Conservation (phyloP, 2,113 vertebrate species). For the Archocentrus centrarchus region DNA sequence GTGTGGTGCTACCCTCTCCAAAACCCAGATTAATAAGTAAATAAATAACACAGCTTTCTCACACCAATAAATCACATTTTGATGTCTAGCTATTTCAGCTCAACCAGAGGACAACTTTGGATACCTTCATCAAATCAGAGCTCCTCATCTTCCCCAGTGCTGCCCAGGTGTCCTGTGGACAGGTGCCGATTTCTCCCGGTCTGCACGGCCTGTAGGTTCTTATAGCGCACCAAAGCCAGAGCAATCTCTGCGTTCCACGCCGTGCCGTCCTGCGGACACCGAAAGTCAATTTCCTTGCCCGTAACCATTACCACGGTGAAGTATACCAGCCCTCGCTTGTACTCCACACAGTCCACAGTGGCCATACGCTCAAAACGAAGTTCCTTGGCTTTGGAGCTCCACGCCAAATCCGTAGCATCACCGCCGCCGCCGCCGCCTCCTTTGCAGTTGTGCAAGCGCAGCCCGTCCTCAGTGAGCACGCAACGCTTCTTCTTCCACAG, state of each 20-base stretch:
- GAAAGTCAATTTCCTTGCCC: conserved; percentile 92
- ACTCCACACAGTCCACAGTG: conserved; percentile 94
- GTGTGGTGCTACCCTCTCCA: neutral
- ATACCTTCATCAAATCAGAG: conserved; percentile 43
- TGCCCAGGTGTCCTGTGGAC: conserved; percentile 66
- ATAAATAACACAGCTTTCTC: neutral
- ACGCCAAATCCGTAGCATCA: conserved; percentile 61
- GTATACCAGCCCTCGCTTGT: conserved; percentile 90
- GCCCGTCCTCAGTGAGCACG: conserved; percentile 89
- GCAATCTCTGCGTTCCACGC: conserved; percentile 94
- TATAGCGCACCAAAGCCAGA: conserved; percentile 91
- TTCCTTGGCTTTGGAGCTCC: conserved; percentile 84
- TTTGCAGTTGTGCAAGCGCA: conserved; percentile 82
- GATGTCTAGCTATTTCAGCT: neutral
- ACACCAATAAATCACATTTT: neutral
- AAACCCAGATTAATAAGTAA: neutral
- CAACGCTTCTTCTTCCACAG: conserved; percentile 94
- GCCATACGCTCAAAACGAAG: conserved; percentile 89
- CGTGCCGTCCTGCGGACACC: conserved; percentile 88
- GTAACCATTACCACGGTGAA: conserved; percentile 93
- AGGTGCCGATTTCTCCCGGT: conserved; percentile 84
- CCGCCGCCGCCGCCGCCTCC: conserved; percentile 14
- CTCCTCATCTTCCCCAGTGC: conserved; percentile 72
- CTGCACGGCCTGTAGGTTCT: conserved; percentile 92
- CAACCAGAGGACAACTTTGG: neutral